Base-by-base conservation (phyloP, 2,888 invertebrate species). In the Trachelus iudaicus region DNA sequence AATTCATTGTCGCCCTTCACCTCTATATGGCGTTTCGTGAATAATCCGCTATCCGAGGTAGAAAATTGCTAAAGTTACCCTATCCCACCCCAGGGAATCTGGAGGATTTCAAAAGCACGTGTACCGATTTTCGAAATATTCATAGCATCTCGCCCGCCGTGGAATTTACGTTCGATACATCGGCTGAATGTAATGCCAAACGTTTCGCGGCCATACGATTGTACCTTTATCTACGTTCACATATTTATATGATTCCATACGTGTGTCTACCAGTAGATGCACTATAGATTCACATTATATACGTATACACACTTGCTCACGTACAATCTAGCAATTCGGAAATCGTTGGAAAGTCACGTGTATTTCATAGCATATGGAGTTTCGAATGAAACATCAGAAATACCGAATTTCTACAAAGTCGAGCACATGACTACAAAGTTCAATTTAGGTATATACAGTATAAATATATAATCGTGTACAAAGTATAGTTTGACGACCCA, bases 41-140 rank as follows among this genome's bases (percentile, higher is more conserved):
- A 83, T 80, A 83, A 84, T 85, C 81, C 81, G 82, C 82, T 74
- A 80, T 73, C 77, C 80, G 81, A 83, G 81, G 40, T 75, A 75
- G 73, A 78, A 78, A 78, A 78, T 78, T 78, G 78, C 71, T 56
- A 75, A 78, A 78, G 73, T 78, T 78, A 73, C 73, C 75, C 71
- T 68, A 37, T 75, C 73, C 40, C 23, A 23, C 40, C 40, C 40
- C 1, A 23, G 40, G 40, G 40, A 40, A 40, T 40, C 40, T 69
- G 75, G 33, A 23, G 79, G 80, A 81, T 85, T 80, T 79, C 77
- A 77, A 77, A 76, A 79, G 83, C 83, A 81, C 82, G 83, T 83
- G 85, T 82, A 77, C 81, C 81, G 83, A 84, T 86, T 85, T 82
- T 81, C 83, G 83, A 85, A 87, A 87, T 87, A 85, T 87, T 85